These are phyloP conservation scores for Epizoanthus fatuus DNA, from an alignment of 92 coral and sea anemone genomes.

Conservation along the genomic window DNA sequence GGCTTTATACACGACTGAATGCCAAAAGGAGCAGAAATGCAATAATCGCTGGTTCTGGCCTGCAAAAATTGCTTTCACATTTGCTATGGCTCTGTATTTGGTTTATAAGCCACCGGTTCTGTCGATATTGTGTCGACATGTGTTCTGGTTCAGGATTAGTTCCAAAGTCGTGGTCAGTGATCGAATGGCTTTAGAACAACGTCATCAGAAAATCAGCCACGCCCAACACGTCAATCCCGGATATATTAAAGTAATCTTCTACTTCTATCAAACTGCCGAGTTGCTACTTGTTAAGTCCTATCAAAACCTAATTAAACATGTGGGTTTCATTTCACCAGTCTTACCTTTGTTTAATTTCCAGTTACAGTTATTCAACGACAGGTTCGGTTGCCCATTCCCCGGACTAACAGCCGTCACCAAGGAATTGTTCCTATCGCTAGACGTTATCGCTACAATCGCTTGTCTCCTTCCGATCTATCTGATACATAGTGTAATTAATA, in stretches of 20 bases:
- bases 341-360: slow-evolving; percentile 60
- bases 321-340: slow-evolving; percentile 24
- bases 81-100: slow-evolving; percentile 50
- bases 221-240: not conserved
- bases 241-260: slow-evolving; percentile 5
- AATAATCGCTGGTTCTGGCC: slow-evolving; percentile 69
- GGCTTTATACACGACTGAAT: slow-evolving; percentile 56
- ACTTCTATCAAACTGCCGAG: slow-evolving; percentile 31
- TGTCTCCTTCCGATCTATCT: slow-evolving; percentile 31
- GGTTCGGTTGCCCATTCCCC: slow-evolving; percentile 67
- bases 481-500: slow-evolving; percentile 21
- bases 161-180: no score
- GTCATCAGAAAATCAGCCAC: not conserved
- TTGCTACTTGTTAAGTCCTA: slow-evolving; percentile 22
- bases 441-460: slow-evolving; percentile 50
- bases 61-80: not conserved
- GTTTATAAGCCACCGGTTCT: slow-evolving; percentile 56
- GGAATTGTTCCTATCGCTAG: slow-evolving; percentile 44
- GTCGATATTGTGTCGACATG: not conserved
- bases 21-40: slow-evolving; percentile 43
- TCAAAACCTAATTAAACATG: slow-evolving; percentile 5
- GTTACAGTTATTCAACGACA: slow-evolving; percentile 19
- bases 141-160: slow-evolving; percentile 30
- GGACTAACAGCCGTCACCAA: slow-evolving; percentile 73
- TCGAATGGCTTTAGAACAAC: no score